A percentile compares a stretch with the other conserved stretches of the same genome.
phyloP scores from a whole-genome alignment of 2,888 invertebrate species.

The Xylota sylvarum region DNA sequence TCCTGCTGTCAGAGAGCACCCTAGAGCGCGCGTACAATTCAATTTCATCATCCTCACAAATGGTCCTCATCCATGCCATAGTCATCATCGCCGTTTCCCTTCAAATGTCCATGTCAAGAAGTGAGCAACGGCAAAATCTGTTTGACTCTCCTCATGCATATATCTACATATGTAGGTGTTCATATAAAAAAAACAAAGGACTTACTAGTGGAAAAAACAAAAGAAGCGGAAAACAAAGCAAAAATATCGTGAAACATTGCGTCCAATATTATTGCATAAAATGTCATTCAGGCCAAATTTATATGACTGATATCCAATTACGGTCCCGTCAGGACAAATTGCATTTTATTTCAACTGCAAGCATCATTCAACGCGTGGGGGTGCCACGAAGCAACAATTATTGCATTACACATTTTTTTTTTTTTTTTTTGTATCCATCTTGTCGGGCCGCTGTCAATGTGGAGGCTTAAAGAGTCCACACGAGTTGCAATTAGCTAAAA shows the following conservation, averaged over 20 bases:
- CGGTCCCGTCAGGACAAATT: constrained; percentile 78
- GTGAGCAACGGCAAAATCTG: constrained; percentile 19
- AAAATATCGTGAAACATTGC: constrained; percentile 27
- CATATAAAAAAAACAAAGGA: constrained; percentile 37
- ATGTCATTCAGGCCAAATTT: constrained; percentile 78
- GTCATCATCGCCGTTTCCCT: constrained; percentile 14
- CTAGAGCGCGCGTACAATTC: constrained; percentile 38
- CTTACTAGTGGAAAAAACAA: neutral
- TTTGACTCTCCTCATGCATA: neutral
- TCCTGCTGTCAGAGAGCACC: constrained; percentile 47
- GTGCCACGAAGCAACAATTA: constrained; percentile 60
- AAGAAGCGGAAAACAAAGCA: constrained; percentile 14
- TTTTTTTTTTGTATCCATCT: constrained; percentile 7
- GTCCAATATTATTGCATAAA: constrained; percentile 78
- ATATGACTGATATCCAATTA: constrained; percentile 80
- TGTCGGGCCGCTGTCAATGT: constrained; percentile 62
- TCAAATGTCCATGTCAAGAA: constrained; percentile 25
- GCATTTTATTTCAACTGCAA: constrained; percentile 78
- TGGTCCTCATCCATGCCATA: constrained; percentile 15
- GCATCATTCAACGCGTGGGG: constrained; percentile 41
- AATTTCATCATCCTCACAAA: constrained; percentile 49
- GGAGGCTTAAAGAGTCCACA: constrained; percentile 73
- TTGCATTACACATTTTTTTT: constrained; percentile 63
- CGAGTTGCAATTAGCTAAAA: constrained; percentile 75
- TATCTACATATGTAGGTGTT: constrained; percentile 41